Evolutionary conservation across 2,113 vertebrate genomes (phyloP), one percentile per base, ranked within the genome.

Genomic region (Uria lomvia): DNA sequence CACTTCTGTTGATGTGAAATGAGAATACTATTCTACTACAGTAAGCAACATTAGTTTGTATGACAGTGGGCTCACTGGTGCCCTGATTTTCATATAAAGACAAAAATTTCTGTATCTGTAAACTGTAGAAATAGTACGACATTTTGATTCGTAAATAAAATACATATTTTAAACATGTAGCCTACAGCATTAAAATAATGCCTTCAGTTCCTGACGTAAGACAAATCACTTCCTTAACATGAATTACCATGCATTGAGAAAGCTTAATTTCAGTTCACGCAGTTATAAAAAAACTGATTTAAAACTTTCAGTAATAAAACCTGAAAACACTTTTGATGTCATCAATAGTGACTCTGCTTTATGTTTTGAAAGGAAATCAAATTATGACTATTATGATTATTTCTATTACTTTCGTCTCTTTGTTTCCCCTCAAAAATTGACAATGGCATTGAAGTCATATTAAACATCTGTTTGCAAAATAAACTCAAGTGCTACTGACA

Each of bases 401-500:
- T 98, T 95, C 96, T 94, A 70, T 93, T 98, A 91, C 75, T 91
- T 96, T 97, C 70, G 67, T 90, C 90, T 87, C 83, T 92, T 72
- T 94, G 87, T 94, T 97, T 96, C 78, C 84, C 90, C 87, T 97
- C 59, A 97, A 95, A 97, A 97, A 94, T 50, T 96, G 97, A 97
- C 96, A 97, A 90, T 86, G 90, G 74, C 89, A 92, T 80, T 68
- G 79, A 97, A 98, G 96, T 98, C 92, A 97, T 98, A 98, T 98
- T 97, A 98, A 98, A 98, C 98, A 98, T 98, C 98, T 98, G 98
- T 97, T 98, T 98, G 89, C 96, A 97, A 97, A 98, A 97, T 92
- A 98, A 98, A 96, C 96, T 74, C 34, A 92, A 96, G 88, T 87
- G 83, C 92, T 90, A 72, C 92, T 97, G 98, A 97, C 97, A 98